Evolutionary conservation across 1,140 invertebrate genomes (phyloP).

Genomic region (Drosophila micromelanica): DNA sequence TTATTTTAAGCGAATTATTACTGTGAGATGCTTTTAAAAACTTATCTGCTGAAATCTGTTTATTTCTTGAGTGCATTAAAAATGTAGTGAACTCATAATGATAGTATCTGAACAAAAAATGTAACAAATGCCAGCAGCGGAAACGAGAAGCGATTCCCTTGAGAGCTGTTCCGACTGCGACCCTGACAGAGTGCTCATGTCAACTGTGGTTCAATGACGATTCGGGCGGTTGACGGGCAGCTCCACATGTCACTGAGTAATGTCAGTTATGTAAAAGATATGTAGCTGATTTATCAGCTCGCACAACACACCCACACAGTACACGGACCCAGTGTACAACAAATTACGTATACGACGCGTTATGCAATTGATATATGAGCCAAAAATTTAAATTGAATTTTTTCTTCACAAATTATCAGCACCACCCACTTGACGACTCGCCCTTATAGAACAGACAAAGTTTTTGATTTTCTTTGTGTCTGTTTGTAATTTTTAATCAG

Average conservation of each 20-base stretch:
- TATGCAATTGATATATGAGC: conserved; percentile 60
- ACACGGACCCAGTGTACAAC: neutral
- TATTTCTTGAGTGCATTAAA: neutral
- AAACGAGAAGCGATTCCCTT: conserved; percentile 23
- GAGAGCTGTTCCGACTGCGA: conserved; percentile 14
- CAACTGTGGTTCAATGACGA: conserved; percentile 50
- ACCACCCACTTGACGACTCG: neutral
- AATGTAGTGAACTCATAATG: neutral
- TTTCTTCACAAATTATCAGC: conserved; percentile 43
- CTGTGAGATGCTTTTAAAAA: no score
- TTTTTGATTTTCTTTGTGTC: conserved; percentile 34
- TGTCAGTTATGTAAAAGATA: conserved; percentile 60
- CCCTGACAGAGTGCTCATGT: conserved; percentile 33
- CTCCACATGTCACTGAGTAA: conserved; percentile 60
- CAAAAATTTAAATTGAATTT: conserved; percentile 61
- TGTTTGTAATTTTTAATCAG: conserved; percentile 63
- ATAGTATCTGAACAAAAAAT: conserved; percentile 2
- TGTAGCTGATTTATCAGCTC: conserved; percentile 58
- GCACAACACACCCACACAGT: conserved; percentile 2
- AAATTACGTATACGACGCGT: conserved; percentile 41
- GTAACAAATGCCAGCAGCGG: conserved; percentile 11
- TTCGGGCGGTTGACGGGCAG: conserved; percentile 22
- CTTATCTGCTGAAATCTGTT: no score
- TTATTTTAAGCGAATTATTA: neutral
- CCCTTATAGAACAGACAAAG: conserved; percentile 7